phyloP scores from a whole-genome alignment of 2,888 invertebrate species.

The Aplocera efformata region DNA sequence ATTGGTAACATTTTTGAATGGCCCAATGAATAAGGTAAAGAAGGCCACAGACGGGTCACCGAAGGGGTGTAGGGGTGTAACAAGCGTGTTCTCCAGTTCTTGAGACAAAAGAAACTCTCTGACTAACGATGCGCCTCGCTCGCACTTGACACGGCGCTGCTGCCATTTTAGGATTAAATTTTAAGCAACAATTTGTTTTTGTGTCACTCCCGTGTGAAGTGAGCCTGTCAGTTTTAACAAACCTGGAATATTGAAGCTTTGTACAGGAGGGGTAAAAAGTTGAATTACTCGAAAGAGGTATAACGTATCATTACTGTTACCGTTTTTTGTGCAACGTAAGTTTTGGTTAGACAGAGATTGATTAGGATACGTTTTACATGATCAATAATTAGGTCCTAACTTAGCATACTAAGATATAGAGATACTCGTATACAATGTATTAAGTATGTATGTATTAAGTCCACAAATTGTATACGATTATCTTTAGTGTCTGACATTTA shows the following conservation, averaged over 20 bases:
- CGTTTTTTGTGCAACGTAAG: too few species aligned
- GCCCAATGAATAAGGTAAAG: slow-evolving; percentile 61
- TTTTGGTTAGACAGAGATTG: too few species aligned
- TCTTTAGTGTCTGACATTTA: too few species aligned
- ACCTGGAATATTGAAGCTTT: slow-evolving; percentile 14
- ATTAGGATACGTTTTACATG: too few species aligned
- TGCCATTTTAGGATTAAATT: slow-evolving; percentile 34
- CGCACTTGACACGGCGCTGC: slow-evolving; percentile 45
- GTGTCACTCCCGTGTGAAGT: slow-evolving; percentile 22
- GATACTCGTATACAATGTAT: too few species aligned
- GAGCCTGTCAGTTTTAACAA: slow-evolving; percentile 15
- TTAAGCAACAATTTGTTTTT: slow-evolving; percentile 32
- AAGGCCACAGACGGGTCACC: slow-evolving; percentile 56
- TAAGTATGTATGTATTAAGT: too few species aligned
- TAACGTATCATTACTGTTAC: too few species aligned
- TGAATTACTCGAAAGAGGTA: too few species aligned
- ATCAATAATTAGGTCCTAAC: too few species aligned
- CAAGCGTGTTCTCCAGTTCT: slow-evolving; percentile 53
- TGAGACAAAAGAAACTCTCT: slow-evolving; percentile 66
- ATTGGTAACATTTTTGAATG: slow-evolving; percentile 21
- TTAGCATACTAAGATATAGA: too few species aligned
- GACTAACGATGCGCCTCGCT: slow-evolving; percentile 59
- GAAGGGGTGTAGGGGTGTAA: slow-evolving; percentile 48
- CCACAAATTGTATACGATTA: too few species aligned
- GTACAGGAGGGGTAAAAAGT: slow-evolving; percentile 3